Evolutionary conservation across 2,113 vertebrate genomes (phyloP), one percentile per base, ranked within the genome.

Genomic region (Corythaixoides concolor): DNA sequence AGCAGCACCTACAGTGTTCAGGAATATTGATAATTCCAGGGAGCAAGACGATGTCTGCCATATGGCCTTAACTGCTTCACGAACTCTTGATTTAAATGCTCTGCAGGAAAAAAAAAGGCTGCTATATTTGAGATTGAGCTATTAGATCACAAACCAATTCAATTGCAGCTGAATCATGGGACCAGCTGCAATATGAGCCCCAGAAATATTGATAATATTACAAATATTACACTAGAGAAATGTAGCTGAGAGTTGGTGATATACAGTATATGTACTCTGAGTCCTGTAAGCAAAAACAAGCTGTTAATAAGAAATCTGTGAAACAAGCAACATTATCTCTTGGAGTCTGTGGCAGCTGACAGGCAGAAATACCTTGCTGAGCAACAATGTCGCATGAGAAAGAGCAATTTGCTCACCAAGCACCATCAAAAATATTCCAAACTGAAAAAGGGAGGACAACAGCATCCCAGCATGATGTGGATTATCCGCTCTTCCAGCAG

Each of bases 121-220:
- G 58, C 58, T 97, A 4, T 89, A 68, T 94, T 95, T 96, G 73
- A 74, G 79, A 43, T 39, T 73, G 70, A 88, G 75, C 78, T 93
- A 70, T 95, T 85, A 91, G 81, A 88, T 90, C 87, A 89, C 74
- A 89, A 85, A 85, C 81, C 82, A 94, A 91, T 93, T 94, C 94
- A 91, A 91, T 93, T 93, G 89, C 75, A 86, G 75, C 67, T 93
- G 90, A 96, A 91, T 96, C 95, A 90, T 24, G 7, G 88, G 82
- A 91, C 90, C 92, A 95, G 93, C 86, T 96, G 95, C 89, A 82
- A 93, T 88, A 93, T 82, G 87, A 93, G 85, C 70, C 84, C 70
- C 58, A 88, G 94, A 95, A 94, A 95, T 94, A 96, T 41, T 95
- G 89, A 82, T 94, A 91, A 73, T 95, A 93, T 94, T 96, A 93